Evolutionary conservation across 2,797 vertebrate species (phyloP).

Genomic region (Pelobates cultripes): DNA sequence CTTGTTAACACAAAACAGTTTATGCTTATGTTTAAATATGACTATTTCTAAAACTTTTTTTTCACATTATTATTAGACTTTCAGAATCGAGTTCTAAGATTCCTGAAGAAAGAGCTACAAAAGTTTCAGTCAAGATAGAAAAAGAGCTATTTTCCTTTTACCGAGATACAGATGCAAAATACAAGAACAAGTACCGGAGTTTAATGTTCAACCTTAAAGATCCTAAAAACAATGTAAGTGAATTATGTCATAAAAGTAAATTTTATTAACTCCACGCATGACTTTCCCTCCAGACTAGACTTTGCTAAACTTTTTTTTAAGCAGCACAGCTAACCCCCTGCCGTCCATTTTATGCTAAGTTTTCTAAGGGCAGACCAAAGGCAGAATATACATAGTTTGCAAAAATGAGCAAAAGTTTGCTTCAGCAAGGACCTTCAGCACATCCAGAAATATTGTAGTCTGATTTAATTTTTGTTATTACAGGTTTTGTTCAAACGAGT

Average conservation of each 20-base stretch:
- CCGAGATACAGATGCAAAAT: constrained; percentile 96
- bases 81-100: constrained; percentile 89
- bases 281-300: neutral
- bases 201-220: constrained; percentile 98
- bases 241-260: constrained; percentile 17
- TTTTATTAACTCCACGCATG: neutral
- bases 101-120: constrained; percentile 86
- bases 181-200: constrained; percentile 98
- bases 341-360: no score
- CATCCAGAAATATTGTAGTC: no score
- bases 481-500: constrained; percentile 91
- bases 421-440: no score
- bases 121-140: constrained; percentile 92
- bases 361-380: no score
- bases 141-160: constrained; percentile 94
- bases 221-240: constrained; percentile 94
- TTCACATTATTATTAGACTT: constrained; percentile 72
- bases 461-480: constrained; percentile 5
- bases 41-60: neutral
- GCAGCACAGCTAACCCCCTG: no score
- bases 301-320: no score
- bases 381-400: no score
- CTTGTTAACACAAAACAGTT: no score
- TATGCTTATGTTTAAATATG: no score
- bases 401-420: no score